Conservation (phyloP, 1,140 invertebrate genomes). For the Colletes latitarsis region DNA sequence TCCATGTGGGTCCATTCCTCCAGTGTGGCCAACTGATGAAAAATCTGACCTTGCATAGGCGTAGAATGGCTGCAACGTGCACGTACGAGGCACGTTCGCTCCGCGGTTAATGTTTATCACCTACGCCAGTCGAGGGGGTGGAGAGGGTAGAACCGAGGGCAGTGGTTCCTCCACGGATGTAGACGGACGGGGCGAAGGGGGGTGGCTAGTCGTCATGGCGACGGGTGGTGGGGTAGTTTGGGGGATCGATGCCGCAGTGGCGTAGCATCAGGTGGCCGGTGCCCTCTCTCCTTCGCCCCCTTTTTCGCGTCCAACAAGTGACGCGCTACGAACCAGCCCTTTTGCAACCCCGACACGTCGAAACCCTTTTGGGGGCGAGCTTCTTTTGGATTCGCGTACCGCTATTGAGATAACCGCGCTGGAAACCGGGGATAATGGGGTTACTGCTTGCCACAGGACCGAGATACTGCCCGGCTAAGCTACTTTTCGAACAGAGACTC, state of each 20-base stretch:
- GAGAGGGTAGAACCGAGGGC: conserved; percentile 13
- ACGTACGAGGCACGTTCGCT: conserved; percentile 33
- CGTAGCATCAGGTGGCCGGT: conserved; percentile 78
- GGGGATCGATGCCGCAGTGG: conserved; percentile 80
- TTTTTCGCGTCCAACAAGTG: conserved; percentile 78
- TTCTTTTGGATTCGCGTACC: not conserved
- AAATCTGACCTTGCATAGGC: not conserved
- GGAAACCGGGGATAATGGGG: not conserved
- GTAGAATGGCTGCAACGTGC: not conserved
- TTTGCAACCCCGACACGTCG: not conserved
- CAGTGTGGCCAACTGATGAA: not conserved
- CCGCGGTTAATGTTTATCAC: conserved; percentile 69
- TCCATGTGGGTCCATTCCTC: too few species aligned
- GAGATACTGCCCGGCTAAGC: not conserved
- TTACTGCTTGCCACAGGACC: not conserved
- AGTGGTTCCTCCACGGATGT: conserved; percentile 51
- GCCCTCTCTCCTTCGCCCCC: conserved; percentile 52
- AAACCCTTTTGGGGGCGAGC: not conserved
- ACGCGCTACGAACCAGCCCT: conserved; percentile 25
- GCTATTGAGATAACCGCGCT: not conserved
- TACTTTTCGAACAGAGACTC: too few species aligned
- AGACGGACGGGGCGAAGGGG: conserved; percentile 56
- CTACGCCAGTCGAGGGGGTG: conserved; percentile 36
- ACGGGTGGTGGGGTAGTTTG: conserved; percentile 74
- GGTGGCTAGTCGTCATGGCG: conserved; percentile 74